Conservation (phyloP, 2,888 invertebrate species). For the Nemurella pictetii region DNA sequence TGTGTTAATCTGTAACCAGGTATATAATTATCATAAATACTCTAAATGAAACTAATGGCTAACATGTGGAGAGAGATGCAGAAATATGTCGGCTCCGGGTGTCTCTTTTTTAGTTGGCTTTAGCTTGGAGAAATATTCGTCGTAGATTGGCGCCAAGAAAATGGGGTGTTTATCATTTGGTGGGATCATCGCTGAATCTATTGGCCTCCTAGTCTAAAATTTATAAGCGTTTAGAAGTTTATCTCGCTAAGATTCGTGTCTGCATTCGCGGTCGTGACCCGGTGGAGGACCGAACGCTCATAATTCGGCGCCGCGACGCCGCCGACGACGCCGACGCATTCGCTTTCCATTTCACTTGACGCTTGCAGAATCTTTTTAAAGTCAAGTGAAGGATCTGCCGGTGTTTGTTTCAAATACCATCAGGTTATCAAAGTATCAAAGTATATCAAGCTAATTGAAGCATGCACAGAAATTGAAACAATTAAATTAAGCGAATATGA, state of each 20-base stretch:
- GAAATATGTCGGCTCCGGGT: background rate
- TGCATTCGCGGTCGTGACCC: too few relatives aligned
- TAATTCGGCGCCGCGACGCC: too few relatives aligned
- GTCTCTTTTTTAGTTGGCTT: background rate
- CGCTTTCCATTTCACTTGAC: background rate
- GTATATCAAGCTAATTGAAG: too few relatives aligned
- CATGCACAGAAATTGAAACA: too few relatives aligned
- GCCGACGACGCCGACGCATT: background rate
- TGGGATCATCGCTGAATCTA: background rate
- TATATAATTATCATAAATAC: background rate
- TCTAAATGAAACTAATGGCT: background rate
- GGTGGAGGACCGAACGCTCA: too few relatives aligned
- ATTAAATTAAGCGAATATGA: too few relatives aligned
- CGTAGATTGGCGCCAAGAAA: background rate
- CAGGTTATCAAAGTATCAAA: too few relatives aligned
- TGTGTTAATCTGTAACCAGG: background rate
- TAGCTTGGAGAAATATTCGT: background rate
- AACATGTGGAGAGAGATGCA: background rate
- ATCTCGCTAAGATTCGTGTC: too few relatives aligned
- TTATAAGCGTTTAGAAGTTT: background rate
- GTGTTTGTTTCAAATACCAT: too few relatives aligned
- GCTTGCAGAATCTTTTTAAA: too few relatives aligned
- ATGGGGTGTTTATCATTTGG: background rate
- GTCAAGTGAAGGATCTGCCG: too few relatives aligned
- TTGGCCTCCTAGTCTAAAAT: background rate